Evolutionary conservation across 2,888 invertebrate species (phyloP), one percentile per base, ranked within the genome.

Genomic region (Pollenia angustigena): DNA sequence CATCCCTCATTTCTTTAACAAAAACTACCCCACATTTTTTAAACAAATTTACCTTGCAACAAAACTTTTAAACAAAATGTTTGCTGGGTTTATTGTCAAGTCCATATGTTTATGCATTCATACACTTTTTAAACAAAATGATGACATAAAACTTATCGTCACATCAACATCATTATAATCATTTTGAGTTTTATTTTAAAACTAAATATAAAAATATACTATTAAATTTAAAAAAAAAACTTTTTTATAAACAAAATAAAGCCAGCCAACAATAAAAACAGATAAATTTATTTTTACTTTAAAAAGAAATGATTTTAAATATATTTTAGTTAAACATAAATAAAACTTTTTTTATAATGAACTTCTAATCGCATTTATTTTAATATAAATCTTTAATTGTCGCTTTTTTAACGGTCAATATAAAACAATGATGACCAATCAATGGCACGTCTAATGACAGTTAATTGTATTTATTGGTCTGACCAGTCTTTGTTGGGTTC

Each of bases 101-200:
- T 54, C 32, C 48, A 62, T 9, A 75, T 50, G 48, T 50, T 50
- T 50, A 75, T 62, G 58, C 16, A 16, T 4, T 42, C n/a, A 11
- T n/a, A 58, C 9, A 42, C 16, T 52, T 58, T 40, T 40, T 40
- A 68, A 68, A 75, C 40, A 40, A 62, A 62, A 48, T 44, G 32
- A 52, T 76, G 46, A 66, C 46, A 66, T 76, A 66, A 16, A 58
- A 48, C 46, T 68, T 78, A 60, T 58, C 46, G 48, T 46, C 23
- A 48, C 46, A 68, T 68, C 42, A 66, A 52, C 46, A 56, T 56
- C n/a, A 74, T 48, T 32, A 46, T 46, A 58, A 58, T 18, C 54
- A 56, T 52, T 11, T 52, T 69, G 40, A 56, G 44, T 52, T 32
- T 12, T 44, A 50, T 42, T 76, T 66, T 46, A 8, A 52, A 48